These are phyloP conservation scores for Ophioninae sp. DNA, from an alignment of 2,888 invertebrate genomes.

Conservation along the genomic window DNA sequence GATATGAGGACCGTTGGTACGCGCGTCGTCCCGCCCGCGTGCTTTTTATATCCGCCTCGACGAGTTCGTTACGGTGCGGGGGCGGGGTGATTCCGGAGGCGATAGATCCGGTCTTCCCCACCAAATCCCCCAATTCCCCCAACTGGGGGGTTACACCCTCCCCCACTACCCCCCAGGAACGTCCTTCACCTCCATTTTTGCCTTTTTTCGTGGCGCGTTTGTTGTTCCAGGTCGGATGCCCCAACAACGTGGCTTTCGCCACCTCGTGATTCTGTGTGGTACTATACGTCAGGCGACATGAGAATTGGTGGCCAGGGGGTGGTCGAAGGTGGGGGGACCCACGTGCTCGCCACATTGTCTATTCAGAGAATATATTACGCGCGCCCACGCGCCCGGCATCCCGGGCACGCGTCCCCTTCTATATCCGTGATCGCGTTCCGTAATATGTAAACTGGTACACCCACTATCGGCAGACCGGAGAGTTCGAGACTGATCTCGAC, in stretches of 20 bases:
- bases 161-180: not conserved
- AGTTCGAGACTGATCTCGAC: conserved; percentile 25
- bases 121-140: no score
- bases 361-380: conserved; percentile 79
- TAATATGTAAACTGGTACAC: conserved; percentile 14
- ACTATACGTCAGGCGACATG: conserved; percentile 4
- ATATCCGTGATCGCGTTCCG: conserved; percentile 35
- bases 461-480: conserved; percentile 26
- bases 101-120: no score
- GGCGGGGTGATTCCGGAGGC: conserved; percentile 3
- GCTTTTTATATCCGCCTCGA: conserved; percentile 79
- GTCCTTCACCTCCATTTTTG: not conserved
- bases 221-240: conserved; percentile 60
- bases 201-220: not conserved
- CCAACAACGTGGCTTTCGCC: conserved; percentile 67
- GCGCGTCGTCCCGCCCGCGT: conserved; percentile 66
- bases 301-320: no score
- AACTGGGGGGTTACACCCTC: not conserved
- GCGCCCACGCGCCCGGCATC: conserved; percentile 74
- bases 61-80: conserved; percentile 77
- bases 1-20: not conserved
- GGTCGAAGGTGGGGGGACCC: conserved; percentile 61
- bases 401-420: conserved; percentile 61
- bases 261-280: conserved; percentile 28
- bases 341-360: conserved; percentile 78